These are phyloP conservation scores for Tyria jacobaeae DNA, from an alignment of 2,888 invertebrate genomes.

Conservation along the genomic window DNA sequence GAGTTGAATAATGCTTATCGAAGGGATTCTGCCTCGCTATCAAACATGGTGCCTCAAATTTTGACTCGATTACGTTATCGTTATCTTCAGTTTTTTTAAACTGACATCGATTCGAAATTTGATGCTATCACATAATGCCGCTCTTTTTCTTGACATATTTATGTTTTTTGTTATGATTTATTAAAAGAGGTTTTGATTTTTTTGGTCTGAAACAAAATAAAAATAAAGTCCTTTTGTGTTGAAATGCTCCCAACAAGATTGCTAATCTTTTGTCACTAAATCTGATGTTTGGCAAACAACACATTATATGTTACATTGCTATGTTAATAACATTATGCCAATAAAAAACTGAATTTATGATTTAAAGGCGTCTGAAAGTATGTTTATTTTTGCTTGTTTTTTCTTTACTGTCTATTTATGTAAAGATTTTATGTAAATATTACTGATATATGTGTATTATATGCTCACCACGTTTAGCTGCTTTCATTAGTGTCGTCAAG, in stretches of 20 bases:
- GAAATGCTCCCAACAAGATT: not conserved
- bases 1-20: constrained; percentile 81
- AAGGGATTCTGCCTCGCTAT: constrained; percentile 37
- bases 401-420: constrained; percentile 17
- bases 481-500: constrained; percentile 75
- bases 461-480: constrained; percentile 73
- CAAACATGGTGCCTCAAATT: constrained; percentile 32
- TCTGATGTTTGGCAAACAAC: constrained; percentile 1
- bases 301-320: not conserved
- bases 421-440: constrained; percentile 48
- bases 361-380: constrained; percentile 26
- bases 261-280: constrained; percentile 25
- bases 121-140: constrained; percentile 25
- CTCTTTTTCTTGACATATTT: constrained; percentile 25
- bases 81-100: not conserved
- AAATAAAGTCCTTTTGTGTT: not conserved
- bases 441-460: constrained; percentile 60
- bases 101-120: constrained; percentile 30
- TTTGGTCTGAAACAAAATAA: not conserved
- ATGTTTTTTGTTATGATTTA: constrained; percentile 8
- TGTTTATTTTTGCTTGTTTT: constrained; percentile 29
- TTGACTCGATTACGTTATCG: constrained; percentile 36
- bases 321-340: not conserved
- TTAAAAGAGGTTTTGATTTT: not conserved
- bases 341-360: constrained; percentile 9